A percentile compares a stretch with the other conserved stretches of the same genome.
phyloP scores from a whole-genome alignment of 2,113 vertebrate genomes.

The Hepsetus odoe region DNA sequence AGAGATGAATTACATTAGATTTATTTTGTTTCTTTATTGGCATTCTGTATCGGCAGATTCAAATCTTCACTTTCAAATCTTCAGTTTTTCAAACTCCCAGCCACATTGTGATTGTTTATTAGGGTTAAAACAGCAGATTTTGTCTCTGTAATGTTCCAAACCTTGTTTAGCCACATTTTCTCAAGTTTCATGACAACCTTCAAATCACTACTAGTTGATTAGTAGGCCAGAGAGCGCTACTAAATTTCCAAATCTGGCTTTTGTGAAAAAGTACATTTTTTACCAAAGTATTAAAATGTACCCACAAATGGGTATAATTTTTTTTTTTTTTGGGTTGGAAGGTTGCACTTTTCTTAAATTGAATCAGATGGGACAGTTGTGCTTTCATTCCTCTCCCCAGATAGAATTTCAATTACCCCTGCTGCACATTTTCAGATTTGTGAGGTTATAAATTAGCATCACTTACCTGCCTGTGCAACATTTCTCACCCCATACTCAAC shows the following conservation, averaged over 20 bases:
- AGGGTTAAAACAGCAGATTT: not conserved
- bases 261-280: not conserved
- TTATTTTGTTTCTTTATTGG: too few relatives aligned
- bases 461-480: slow-evolving; percentile 43
- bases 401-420: slow-evolving; percentile 51
- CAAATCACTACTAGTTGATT: slow-evolving; percentile 43
- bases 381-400: slow-evolving; percentile 27
- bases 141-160: not conserved
- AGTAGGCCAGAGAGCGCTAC: slow-evolving; percentile 38
- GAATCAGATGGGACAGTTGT: slow-evolving; percentile 49
- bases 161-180: slow-evolving; percentile 49
- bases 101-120: too few relatives aligned
- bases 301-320: slow-evolving; percentile 39
- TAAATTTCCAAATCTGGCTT: slow-evolving; percentile 48
- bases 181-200: slow-evolving; percentile 42
- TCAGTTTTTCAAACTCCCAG: too few relatives aligned
- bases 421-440: slow-evolving; percentile 50
- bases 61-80: too few relatives aligned
- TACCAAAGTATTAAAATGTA: slow-evolving; percentile 45
- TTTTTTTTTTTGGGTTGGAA: slow-evolving; percentile 29
- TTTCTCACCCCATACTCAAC: slow-evolving; percentile 37
- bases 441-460: slow-evolving; percentile 50
- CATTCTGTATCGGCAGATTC: not conserved
- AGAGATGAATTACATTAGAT: not conserved
- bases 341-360: slow-evolving; percentile 34